phyloP scores from a whole-genome alignment of 2,888 invertebrate genomes.

The Meghimatium bilineatum region DNA sequence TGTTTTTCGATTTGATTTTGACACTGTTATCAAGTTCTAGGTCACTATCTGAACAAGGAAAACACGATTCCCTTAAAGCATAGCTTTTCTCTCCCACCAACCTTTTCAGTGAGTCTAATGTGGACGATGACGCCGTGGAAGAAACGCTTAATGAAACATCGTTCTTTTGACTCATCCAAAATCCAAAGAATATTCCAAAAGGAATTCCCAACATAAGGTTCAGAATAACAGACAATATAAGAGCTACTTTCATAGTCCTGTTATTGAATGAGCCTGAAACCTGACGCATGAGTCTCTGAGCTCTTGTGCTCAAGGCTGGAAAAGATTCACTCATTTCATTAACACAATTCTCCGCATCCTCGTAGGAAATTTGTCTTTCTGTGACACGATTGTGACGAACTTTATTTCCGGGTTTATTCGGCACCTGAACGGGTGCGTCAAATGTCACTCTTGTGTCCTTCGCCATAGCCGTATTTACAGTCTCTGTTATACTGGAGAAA shows the following conservation, averaged over 20 bases:
- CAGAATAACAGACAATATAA: slow-evolving; percentile 48
- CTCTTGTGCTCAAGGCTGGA: slow-evolving; percentile 43
- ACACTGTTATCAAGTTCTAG: slow-evolving; percentile 25
- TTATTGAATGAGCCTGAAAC: slow-evolving; percentile 50
- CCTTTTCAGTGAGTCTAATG: neutral
- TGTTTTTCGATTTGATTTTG: slow-evolving; percentile 34
- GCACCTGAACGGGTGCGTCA: slow-evolving; percentile 11
- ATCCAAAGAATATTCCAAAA: slow-evolving; percentile 53
- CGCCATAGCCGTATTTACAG: slow-evolving; percentile 35
- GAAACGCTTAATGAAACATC: neutral
- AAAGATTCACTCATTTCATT: slow-evolving; percentile 52
- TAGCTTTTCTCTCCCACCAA: slow-evolving; percentile 2
- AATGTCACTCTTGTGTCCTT: slow-evolving; percentile 47
- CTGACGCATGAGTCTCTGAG: slow-evolving; percentile 49
- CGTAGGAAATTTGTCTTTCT: slow-evolving; percentile 49
- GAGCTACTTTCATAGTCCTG: slow-evolving; percentile 51
- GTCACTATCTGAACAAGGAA: slow-evolving; percentile 15
- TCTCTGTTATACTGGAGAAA: slow-evolving; percentile 33
- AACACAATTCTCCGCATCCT: slow-evolving; percentile 53
- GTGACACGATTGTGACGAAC: slow-evolving; percentile 20
- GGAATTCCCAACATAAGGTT: slow-evolving; percentile 51
- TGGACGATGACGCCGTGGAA: neutral
- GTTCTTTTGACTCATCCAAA: slow-evolving; percentile 51
- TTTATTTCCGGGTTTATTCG: slow-evolving; percentile 30
- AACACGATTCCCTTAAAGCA: slow-evolving; percentile 14